Conservation (phyloP, 2,113 vertebrate genomes). For the Meles meles region DNA sequence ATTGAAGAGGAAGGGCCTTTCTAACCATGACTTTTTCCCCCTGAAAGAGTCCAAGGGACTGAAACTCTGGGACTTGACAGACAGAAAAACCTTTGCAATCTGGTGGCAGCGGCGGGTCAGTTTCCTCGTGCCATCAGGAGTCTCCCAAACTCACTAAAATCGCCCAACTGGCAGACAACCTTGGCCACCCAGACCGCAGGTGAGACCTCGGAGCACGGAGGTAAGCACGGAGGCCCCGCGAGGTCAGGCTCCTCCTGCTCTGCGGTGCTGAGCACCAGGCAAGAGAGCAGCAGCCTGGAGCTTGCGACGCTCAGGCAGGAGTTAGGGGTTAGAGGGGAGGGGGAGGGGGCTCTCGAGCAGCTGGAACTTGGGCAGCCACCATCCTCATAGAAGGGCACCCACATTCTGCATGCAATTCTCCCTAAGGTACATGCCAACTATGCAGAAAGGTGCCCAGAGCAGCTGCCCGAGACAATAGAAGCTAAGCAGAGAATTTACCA, state of each 20-base stretch:
- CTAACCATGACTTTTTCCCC: not conserved
- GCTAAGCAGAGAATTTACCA: not conserved
- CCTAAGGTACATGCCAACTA: rapidly evolving
- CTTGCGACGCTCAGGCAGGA: rapidly evolving
- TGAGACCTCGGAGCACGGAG: not conserved
- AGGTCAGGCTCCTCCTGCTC: not conserved
- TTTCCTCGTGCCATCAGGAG: not conserved
- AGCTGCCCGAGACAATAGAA: not conserved
- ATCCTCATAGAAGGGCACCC: not conserved
- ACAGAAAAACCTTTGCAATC: too few relatives aligned
- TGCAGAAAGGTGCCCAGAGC: too few relatives aligned
- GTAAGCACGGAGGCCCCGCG: rapidly evolving
- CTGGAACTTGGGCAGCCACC: not conserved
- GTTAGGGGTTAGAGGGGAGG: rapidly evolving
- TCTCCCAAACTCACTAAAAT: not conserved
- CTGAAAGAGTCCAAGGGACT: not conserved
- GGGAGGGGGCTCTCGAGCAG: not conserved
- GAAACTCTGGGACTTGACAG: not conserved
- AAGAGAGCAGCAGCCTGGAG: not conserved
- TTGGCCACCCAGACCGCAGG: rapidly evolving
- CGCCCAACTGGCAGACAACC: too few relatives aligned
- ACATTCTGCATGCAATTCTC: rapidly evolving
- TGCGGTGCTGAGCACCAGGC: not conserved
- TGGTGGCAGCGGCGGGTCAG: not conserved
- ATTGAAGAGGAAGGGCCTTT: not conserved